Conservation (phyloP, 2,888 invertebrate species). For the Holacanthella duospinosa region DNA sequence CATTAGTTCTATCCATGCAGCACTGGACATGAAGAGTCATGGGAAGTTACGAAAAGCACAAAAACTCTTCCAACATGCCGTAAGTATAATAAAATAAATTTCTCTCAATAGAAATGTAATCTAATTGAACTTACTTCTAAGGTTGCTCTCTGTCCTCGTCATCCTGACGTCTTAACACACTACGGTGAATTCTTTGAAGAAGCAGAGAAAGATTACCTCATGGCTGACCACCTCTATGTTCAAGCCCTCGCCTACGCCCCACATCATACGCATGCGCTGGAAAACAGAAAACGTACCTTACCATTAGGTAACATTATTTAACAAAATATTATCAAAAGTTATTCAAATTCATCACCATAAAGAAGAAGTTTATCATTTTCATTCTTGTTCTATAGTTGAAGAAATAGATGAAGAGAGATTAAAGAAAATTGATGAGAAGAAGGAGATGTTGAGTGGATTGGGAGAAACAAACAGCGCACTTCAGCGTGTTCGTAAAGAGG, state of each 20-base stretch:
- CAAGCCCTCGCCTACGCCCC: constrained; percentile 75
- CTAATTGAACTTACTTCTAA: not conserved
- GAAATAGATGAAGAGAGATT: constrained; percentile 72
- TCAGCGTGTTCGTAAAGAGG: constrained; percentile 80
- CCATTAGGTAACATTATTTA: too few species aligned
- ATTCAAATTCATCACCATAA: too few species aligned
- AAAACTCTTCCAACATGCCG: constrained; percentile 78
- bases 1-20: constrained; percentile 69
- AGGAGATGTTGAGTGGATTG: constrained; percentile 67
- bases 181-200: constrained; percentile 89
- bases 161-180: constrained; percentile 81
- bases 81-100: constrained; percentile 58
- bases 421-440: constrained; percentile 68
- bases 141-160: constrained; percentile 80
- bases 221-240: constrained; percentile 80
- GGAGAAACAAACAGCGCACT: constrained; percentile 70
- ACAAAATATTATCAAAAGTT: too few species aligned
- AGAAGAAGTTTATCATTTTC: constrained; percentile 73
- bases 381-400: constrained; percentile 67
- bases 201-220: constrained; percentile 62
- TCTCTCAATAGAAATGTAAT: not conserved
- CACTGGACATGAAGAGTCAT: constrained; percentile 67
- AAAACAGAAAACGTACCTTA: constrained; percentile 72
- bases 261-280: constrained; percentile 64
- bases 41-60: constrained; percentile 78